These are phyloP conservation scores for Taurulus bubalis DNA, from an alignment of 2,113 vertebrate genomes.

Conservation along the genomic window DNA sequence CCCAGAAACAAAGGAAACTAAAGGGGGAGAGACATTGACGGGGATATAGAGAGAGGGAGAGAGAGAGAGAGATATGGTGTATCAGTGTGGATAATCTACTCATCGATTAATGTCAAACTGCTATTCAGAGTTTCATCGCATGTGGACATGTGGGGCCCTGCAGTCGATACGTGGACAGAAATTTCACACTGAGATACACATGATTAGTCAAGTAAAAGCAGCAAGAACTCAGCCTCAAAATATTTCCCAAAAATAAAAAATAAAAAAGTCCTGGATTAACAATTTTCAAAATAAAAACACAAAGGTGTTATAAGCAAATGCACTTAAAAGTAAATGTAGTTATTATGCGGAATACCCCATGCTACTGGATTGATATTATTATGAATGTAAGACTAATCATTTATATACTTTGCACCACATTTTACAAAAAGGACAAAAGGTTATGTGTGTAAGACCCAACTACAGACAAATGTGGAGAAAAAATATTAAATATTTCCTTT, in stretches of 20 bases:
- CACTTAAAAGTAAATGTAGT: neutral
- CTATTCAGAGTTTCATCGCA: slow-evolving; percentile 41
- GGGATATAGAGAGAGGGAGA: slow-evolving; percentile 1
- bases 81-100: slow-evolving; percentile 49
- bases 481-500: neutral
- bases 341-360: neutral
- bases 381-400: neutral
- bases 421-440: neutral
- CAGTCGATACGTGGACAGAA: slow-evolving; percentile 11
- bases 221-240: neutral
- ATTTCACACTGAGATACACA: slow-evolving; percentile 1
- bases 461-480: neutral
- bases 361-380: neutral
- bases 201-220: neutral
- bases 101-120: slow-evolving; percentile 52
- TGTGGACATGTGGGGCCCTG: neutral
- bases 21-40: neutral
- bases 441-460: neutral
- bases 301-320: neutral
- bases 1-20: neutral
- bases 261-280: neutral
- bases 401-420: neutral
- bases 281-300: neutral
- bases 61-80: slow-evolving; percentile 1
- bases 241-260: neutral